These are phyloP conservation scores for Stegodyphus dumicola DNA, from an alignment of 1,140 invertebrate species.

Conservation along the genomic window DNA sequence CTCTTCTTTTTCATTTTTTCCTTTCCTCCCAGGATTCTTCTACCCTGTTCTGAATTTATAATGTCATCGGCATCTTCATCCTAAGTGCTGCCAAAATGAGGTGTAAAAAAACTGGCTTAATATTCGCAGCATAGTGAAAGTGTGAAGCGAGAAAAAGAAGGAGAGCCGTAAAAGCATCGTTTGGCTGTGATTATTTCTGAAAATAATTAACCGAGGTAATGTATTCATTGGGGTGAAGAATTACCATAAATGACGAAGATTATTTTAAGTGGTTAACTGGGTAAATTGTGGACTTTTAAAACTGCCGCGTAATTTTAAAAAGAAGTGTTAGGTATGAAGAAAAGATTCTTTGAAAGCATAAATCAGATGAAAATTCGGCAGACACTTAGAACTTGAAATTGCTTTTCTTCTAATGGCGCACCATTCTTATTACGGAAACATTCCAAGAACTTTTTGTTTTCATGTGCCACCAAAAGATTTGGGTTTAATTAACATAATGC, in stretches of 20 bases:
- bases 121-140: not conserved
- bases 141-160: not conserved
- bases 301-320: slow-evolving; percentile 4
- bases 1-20: not conserved
- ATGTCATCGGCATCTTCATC: slow-evolving; percentile 26
- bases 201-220: slow-evolving; percentile 56
- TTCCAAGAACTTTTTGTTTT: too few species aligned
- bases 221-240: slow-evolving; percentile 35
- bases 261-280: slow-evolving; percentile 56
- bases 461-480: too few species aligned
- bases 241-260: slow-evolving; percentile 57
- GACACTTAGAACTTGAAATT: too few species aligned
- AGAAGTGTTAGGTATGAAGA: not conserved
- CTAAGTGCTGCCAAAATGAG: not conserved
- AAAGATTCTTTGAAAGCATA: slow-evolving; percentile 4
- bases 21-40: not conserved
- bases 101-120: not conserved
- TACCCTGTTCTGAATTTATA: slow-evolving; percentile 20
- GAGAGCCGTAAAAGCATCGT: slow-evolving; percentile 1
- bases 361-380: not conserved
- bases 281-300: slow-evolving; percentile 43
- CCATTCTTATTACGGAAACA: too few species aligned
- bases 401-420: too few species aligned
- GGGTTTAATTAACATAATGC: too few species aligned
- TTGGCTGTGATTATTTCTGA: slow-evolving; percentile 35